These are phyloP conservation scores for Stichopus horrens DNA, from an alignment of 53 echinoderm and acorn worm species.

Conservation along the genomic window DNA sequence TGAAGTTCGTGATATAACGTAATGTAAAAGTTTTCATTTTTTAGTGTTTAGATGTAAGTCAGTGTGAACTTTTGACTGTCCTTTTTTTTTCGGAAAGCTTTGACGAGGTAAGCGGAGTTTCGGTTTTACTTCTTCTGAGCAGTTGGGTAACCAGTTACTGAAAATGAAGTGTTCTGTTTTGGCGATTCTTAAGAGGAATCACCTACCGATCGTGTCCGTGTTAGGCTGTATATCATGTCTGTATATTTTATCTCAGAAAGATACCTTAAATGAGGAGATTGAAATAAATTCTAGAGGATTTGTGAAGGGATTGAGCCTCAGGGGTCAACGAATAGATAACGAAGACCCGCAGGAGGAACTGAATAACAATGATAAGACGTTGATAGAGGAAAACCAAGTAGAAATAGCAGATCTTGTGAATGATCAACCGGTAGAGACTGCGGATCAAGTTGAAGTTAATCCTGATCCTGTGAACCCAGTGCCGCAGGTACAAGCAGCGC, in stretches of 20 bases:
- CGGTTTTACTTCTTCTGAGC: background rate
- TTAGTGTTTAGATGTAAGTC: background rate
- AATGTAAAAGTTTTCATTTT: background rate
- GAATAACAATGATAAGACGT: background rate
- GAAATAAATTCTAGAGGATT: background rate
- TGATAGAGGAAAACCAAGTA: background rate
- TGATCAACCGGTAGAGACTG: background rate
- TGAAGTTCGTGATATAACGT: background rate
- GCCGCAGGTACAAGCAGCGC: background rate
- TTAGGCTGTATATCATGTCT: conserved; percentile 30
- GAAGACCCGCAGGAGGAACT: background rate
- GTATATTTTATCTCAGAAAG: conserved; percentile 28
- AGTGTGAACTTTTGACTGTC: background rate
- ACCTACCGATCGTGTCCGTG: conserved; percentile 26
- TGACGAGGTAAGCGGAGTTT: background rate
- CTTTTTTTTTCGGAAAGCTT: background rate
- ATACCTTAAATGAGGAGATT: conserved; percentile 5
- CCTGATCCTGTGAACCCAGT: background rate
- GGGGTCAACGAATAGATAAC: background rate
- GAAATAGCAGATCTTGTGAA: background rate
- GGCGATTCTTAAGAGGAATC: conserved; percentile 21
- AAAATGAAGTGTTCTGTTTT: conserved; percentile 20
- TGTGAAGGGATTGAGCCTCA: background rate
- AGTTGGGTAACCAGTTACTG: background rate
- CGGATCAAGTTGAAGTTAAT: background rate